phyloP scores from a whole-genome alignment of 2,888 invertebrate genomes.

The Molorchus minor region DNA sequence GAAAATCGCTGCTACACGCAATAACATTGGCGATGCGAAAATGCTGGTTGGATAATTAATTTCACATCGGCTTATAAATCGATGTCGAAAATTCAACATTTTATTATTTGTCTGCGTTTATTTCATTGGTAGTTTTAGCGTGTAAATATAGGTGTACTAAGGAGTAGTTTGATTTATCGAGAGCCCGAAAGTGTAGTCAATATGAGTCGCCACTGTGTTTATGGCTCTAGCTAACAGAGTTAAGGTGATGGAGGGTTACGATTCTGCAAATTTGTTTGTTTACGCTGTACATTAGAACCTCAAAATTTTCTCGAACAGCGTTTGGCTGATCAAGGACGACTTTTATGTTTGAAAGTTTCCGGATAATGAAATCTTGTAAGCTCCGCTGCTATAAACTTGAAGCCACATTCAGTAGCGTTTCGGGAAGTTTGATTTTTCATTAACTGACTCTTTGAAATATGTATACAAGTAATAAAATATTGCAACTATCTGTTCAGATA shows the following conservation, averaged over 20 bases:
- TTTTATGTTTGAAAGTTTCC: constrained; percentile 24
- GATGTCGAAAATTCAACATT: too few species aligned
- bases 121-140: too few species aligned
- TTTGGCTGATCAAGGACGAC: constrained; percentile 26
- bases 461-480: constrained; percentile 20
- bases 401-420: constrained; percentile 14
- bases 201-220: too few species aligned
- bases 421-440: constrained; percentile 21
- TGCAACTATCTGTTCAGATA: constrained; percentile 17
- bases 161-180: too few species aligned
- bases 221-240: constrained; percentile 21
- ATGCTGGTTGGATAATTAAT: too few species aligned
- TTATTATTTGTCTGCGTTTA: too few species aligned
- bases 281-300: constrained; percentile 21
- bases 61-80: too few species aligned
- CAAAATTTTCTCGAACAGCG: constrained; percentile 8
- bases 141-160: too few species aligned
- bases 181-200: too few species aligned
- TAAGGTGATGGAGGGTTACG: constrained; percentile 25
- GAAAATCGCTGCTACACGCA: too few species aligned
- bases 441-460: constrained; percentile 23
- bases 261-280: constrained; percentile 20
- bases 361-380: constrained; percentile 24
- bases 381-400: constrained; percentile 21
- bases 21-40: too few species aligned